Evolutionary conservation across 2,113 vertebrate species (phyloP).

Genomic region (Oncorhynchus tshawytscha): DNA sequence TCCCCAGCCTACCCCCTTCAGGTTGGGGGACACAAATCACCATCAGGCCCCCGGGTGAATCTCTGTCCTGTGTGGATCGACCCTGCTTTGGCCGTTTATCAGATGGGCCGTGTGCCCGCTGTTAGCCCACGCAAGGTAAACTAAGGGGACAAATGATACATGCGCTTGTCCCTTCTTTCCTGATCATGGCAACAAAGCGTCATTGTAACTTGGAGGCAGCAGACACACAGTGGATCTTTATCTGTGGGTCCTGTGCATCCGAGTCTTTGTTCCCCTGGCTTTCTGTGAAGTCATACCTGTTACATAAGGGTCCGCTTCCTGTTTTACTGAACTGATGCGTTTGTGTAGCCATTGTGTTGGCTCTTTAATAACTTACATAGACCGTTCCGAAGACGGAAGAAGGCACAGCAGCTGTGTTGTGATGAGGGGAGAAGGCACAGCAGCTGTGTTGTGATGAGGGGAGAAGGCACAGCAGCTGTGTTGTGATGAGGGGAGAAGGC

Average conservation of each 20-base stretch:
- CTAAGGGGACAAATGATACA: constrained; percentile 22
- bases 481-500: not conserved
- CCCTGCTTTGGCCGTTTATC: not conserved
- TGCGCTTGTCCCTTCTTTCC: constrained; percentile 18
- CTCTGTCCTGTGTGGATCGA: not conserved
- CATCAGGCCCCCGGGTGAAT: too few species aligned
- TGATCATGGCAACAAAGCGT: constrained; percentile 40
- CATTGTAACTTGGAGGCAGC: constrained; percentile 33
- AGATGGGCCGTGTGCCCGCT: too few species aligned
- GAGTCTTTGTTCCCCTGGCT: constrained; percentile 46
- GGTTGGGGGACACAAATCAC: too few species aligned
- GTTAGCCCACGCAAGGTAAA: constrained; percentile 5
- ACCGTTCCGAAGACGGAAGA: not conserved
- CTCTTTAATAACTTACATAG: not conserved
- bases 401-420: not conserved
- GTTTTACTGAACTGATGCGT: constrained; percentile 16
- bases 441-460: not conserved
- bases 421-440: not conserved
- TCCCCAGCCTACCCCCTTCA: too few species aligned
- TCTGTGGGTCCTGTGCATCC: constrained; percentile 25
- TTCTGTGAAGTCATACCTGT: constrained; percentile 68
- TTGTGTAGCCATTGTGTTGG: constrained; percentile 8
- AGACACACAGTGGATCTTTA: constrained; percentile 19
- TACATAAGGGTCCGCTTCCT: constrained; percentile 11
- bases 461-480: not conserved